These are phyloP conservation scores for Oreohelix idahoensis DNA, from an alignment of 1,140 invertebrate genomes.

Conservation along the genomic window DNA sequence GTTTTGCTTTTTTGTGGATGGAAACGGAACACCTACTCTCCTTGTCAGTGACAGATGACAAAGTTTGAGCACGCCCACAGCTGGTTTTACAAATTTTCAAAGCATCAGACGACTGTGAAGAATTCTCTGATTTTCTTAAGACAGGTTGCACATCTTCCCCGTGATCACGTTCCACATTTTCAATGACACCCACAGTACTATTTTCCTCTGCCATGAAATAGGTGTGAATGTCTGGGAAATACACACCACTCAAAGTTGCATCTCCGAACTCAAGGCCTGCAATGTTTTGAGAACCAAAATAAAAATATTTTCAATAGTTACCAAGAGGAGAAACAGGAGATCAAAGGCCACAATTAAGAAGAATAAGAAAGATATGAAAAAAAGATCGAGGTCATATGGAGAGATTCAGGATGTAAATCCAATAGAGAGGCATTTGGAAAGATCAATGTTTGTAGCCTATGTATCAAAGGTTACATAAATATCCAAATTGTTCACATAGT, in stretches of 20 bases:
- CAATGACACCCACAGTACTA: neutral
- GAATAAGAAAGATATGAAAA: too few species aligned
- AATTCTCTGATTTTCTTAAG: neutral
- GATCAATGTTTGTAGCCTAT: too few species aligned
- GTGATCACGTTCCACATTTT: slow-evolving; percentile 20
- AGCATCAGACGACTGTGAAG: neutral
- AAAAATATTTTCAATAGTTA: too few species aligned
- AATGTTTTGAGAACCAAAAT: neutral
- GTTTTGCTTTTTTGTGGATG: neutral
- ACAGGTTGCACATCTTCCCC: neutral
- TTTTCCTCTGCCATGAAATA: slow-evolving; percentile 26
- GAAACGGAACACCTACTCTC: neutral
- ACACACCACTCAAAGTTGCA: slow-evolving; percentile 44
- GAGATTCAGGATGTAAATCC: too few species aligned
- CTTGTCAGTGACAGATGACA: neutral
- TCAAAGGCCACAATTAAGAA: too few species aligned
- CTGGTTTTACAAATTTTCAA: neutral
- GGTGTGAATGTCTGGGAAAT: slow-evolving; percentile 44
- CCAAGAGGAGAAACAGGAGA: too few species aligned
- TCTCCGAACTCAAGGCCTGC: slow-evolving; percentile 56
- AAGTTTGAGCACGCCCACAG: neutral
- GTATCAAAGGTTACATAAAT: too few species aligned
- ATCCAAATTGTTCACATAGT: too few species aligned
- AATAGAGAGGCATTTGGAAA: too few species aligned
- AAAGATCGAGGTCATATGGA: too few species aligned